Conservation (phyloP, 1,140 invertebrate species). For the Camponotus pennsylvanicus region DNA sequence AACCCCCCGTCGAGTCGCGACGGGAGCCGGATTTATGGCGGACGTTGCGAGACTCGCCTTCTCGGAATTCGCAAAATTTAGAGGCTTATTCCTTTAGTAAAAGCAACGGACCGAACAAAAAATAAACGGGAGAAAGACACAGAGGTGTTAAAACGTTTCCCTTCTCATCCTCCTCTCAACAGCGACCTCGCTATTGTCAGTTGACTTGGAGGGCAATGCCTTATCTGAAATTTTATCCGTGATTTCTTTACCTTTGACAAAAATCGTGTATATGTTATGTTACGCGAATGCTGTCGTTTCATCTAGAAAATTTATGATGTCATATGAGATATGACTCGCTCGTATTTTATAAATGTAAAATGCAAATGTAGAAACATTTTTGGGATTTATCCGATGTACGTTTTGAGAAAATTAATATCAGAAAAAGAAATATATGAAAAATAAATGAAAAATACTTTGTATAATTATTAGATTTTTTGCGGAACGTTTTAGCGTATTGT, state of each 20-base stretch:
- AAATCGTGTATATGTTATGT: conserved; percentile 8
- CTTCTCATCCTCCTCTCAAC: conserved; percentile 20
- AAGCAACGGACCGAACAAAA: conserved; percentile 15
- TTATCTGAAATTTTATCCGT: conserved; percentile 68
- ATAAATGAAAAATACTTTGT: background rate
- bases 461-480: conserved; percentile 2
- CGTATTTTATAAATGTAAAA: background rate
- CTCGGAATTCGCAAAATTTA: conserved; percentile 76
- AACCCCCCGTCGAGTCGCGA: conserved; percentile 20
- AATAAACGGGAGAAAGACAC: conserved; percentile 30
- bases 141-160: conserved; percentile 57
- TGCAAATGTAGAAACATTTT: background rate
- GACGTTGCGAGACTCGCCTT: conserved; percentile 65
- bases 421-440: background rate
- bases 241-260: conserved; percentile 43
- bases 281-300: conserved; percentile 8
- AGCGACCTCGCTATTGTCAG: background rate
- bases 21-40: conserved; percentile 69
- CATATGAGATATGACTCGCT: background rate
- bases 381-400: background rate
- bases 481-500: background rate
- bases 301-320: conserved; percentile 13
- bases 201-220: conserved; percentile 40
- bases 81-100: conserved; percentile 68
- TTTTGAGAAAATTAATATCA: background rate